Base-by-base conservation (phyloP, 2,888 invertebrate species). In the Habrosyne pyritoides region DNA sequence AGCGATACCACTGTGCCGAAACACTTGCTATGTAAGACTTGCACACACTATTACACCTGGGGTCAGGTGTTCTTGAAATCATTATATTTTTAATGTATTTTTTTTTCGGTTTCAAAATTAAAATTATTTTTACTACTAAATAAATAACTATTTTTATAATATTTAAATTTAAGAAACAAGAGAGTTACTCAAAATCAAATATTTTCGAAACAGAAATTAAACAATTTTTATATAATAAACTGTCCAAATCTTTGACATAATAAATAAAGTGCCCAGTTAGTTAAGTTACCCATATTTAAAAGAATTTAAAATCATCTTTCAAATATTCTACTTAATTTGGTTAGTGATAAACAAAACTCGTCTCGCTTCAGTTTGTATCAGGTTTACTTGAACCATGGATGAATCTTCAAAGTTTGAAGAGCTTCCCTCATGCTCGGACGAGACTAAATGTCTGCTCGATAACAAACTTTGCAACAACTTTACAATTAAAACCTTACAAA, bases 1-100 rank as follows among this genome's bases (percentile, higher is more conserved):
- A 67, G 76, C 71, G 64, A 60, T 76, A 73, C 68, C 71, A 68
- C 75, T 61, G 64, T 53, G 47, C 47, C 18, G 18, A 28, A 21
- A 10, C 54, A 61, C 59, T 55, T 56, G 54, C 54, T 59, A 28
- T 12, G 28, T n/a, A 5, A 50, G 14, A 22, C 53, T 51, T 47
- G 33, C n/a, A n/a, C n/a, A n/a, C n/a, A n/a, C 18, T 48, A 12
- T 14, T 47, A 53, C 3, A 24, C 28, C n/a, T 50, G 28, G n/a
- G 22, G 52, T 14, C 1, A 42, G 12, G 8, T 18, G 21, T 28
- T 30, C 12, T 12, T 30, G 8, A 12, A 47, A n/a, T 22, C 47
- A 26, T 14, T 8, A 5, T 33, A 2, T 33, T 33, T 28, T 53
- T 21, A 21, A 36, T 42, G 14, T 24, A 12, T 8, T 42, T 2